phyloP scores from a whole-genome alignment of 2,888 invertebrate species.

The Carcina quercana region DNA sequence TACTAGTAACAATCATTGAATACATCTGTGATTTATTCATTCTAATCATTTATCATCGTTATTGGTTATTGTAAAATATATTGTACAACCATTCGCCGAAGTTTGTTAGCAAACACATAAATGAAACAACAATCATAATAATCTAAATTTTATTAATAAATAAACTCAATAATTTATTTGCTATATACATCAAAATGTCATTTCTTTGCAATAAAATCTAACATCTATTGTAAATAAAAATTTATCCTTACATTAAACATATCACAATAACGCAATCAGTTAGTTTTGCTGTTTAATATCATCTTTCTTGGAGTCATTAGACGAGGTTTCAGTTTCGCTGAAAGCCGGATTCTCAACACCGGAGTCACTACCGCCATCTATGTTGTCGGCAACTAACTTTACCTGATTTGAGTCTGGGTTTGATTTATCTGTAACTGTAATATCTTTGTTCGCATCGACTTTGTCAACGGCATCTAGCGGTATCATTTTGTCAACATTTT shows the following conservation, averaged over 20 bases:
- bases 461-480: conserved; percentile 43
- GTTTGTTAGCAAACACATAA: conserved; percentile 1
- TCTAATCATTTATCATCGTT: too few relatives aligned
- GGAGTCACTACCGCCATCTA: conserved; percentile 64
- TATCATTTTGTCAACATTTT: conserved; percentile 27
- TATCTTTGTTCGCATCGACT: conserved; percentile 23
- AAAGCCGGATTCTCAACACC: conserved; percentile 64
- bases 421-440: conserved; percentile 18
- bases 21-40: too few relatives aligned
- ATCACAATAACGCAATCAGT: conserved; percentile 24
- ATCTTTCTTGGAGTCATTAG: conserved; percentile 33
- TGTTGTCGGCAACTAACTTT: conserved; percentile 40
- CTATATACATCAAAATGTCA: conserved; percentile 13
- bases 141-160: conserved; percentile 24
- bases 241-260: conserved; percentile 13
- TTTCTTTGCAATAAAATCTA: background rate
- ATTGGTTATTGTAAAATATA: too few relatives aligned
- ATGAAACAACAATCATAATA: conserved; percentile 11
- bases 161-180: conserved; percentile 22
- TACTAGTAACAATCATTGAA: too few relatives aligned
- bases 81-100: conserved; percentile 12
- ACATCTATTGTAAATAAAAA: conserved; percentile 21
- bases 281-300: conserved; percentile 28
- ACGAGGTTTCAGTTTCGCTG: conserved; percentile 40
- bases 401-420: conserved; percentile 19